Percentiles rank a stretch among this genome's conserved stretches.
Conservation (phyloP, 2,888 invertebrate species). For the Prenolepis imparis region DNA sequence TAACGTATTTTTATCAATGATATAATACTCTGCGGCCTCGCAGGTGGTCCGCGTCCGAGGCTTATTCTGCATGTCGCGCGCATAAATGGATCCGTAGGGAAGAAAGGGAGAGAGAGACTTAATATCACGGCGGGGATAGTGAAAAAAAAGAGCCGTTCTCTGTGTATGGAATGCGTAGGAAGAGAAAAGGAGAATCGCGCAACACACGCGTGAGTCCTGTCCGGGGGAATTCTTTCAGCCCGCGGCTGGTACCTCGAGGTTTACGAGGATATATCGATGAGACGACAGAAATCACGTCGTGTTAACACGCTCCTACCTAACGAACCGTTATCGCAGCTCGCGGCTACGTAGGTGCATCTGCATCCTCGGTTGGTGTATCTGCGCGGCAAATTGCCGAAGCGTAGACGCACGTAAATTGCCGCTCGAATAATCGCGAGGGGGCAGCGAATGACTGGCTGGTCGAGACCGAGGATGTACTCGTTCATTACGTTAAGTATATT, state of each 20-base stretch:
- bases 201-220: constrained; percentile 29
- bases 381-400: constrained; percentile 58
- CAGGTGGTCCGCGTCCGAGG: constrained; percentile 62
- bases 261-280: constrained; percentile 69
- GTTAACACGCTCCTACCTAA: constrained; percentile 78
- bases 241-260: constrained; percentile 32
- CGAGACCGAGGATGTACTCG: constrained; percentile 17
- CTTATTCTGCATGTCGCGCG: constrained; percentile 55
- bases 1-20: constrained; percentile 56
- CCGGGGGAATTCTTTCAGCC: constrained; percentile 24
- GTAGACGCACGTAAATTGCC: constrained; percentile 62
- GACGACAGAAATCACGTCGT: constrained; percentile 74
- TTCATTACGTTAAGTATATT: constrained; percentile 26
- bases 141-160: neutral
- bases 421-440: constrained; percentile 58
- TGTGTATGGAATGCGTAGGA: neutral
- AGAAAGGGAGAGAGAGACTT: neutral
- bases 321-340: constrained; percentile 77
- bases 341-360: constrained; percentile 53
- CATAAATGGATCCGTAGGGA: constrained; percentile 15
- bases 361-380: constrained; percentile 62
- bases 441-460: constrained; percentile 24
- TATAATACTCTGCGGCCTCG: constrained; percentile 62
- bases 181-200: constrained; percentile 2
- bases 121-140: neutral